phyloP scores from a whole-genome alignment of 2,888 invertebrate species.

The Eupithecia pulchellata region DNA sequence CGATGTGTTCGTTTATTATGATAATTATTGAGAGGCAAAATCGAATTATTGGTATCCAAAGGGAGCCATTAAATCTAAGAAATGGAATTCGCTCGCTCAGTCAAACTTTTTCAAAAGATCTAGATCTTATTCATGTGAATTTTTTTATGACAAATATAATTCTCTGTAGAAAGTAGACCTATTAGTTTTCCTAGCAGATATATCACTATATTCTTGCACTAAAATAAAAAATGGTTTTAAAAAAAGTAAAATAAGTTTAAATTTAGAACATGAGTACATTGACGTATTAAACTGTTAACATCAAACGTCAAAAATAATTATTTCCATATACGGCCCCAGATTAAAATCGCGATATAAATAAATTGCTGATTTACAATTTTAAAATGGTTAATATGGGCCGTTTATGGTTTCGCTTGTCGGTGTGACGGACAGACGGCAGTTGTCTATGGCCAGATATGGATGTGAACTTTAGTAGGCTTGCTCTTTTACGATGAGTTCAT shows the following conservation, averaged over 20 bases:
- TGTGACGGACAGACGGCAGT: slow-evolving; percentile 70
- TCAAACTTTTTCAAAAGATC: not conserved
- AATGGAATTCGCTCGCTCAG: not conserved
- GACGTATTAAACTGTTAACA: slow-evolving; percentile 39
- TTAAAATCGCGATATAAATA: slow-evolving; percentile 65
- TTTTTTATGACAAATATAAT: not conserved
- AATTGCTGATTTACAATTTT: slow-evolving; percentile 76
- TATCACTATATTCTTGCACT: not conserved
- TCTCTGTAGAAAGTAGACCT: not conserved
- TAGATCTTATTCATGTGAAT: not conserved
- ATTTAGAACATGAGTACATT: not conserved
- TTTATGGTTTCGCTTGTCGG: slow-evolving; percentile 61
- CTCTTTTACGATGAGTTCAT: slow-evolving; percentile 48
- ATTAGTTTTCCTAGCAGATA: not conserved
- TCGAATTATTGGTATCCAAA: slow-evolving; percentile 59
- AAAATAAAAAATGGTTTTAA: not conserved
- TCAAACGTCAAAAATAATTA: slow-evolving; percentile 65
- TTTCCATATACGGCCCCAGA: slow-evolving; percentile 55
- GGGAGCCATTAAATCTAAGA: not conserved
- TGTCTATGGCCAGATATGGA: slow-evolving; percentile 52
- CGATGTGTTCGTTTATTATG: slow-evolving; percentile 75
- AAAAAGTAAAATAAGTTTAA: not conserved
- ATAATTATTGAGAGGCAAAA: slow-evolving; percentile 75
- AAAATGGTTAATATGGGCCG: slow-evolving; percentile 71
- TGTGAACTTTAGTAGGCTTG: slow-evolving; percentile 45